Evolutionary conservation across 2,797 vertebrate genomes (phyloP), one percentile per base, ranked within the genome.

Genomic region (Diplodus sargus): DNA sequence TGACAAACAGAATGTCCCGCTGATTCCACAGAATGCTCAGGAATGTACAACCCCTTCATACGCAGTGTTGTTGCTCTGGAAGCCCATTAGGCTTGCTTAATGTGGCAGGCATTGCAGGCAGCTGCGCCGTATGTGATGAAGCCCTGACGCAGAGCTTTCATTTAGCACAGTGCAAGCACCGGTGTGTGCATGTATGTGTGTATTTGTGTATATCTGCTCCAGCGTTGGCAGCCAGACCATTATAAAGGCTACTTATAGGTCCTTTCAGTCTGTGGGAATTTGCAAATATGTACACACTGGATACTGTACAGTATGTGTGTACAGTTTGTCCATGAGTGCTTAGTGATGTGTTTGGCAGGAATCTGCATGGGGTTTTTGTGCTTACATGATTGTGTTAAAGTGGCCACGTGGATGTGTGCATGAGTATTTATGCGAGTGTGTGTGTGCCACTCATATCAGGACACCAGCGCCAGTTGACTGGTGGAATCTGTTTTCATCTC

Each of bases 11-110:
- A 87, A 79, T 75, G 80, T 87, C 82, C 87, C 48, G 61, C 89
- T 88, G 90, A 86, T 88, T 91, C 79, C 76, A 79, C 80, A 81
- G 77, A 91, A 90, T 39, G 74, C 78, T 69, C 13, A 25, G 78
- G 73, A 91, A 87, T 78, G 87, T 77, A 81, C 72, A 75, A 75
- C 59, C 66, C 66, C 74, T 75, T 79, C 84, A 64, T 83, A 78
- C 47, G 48, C 72, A 39, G 57, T 42, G 86, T 70, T 70, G 87
- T 80, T 82, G 72, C 84, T 84, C 83, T 83, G 85, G 89, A 87
- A 92, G 89, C 85, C 89, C 92, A 91, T 93, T 93, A 93, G 90
- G 90, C 78, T 73, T 89, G 88, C 82, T 83, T 91, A 93, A 93
- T 92, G 91, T 92, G 91, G 89, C 92, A 90, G 87, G 82, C 89